Conservation (phyloP, 92 coral and sea anemone genomes). For the Palythoa grandis region DNA sequence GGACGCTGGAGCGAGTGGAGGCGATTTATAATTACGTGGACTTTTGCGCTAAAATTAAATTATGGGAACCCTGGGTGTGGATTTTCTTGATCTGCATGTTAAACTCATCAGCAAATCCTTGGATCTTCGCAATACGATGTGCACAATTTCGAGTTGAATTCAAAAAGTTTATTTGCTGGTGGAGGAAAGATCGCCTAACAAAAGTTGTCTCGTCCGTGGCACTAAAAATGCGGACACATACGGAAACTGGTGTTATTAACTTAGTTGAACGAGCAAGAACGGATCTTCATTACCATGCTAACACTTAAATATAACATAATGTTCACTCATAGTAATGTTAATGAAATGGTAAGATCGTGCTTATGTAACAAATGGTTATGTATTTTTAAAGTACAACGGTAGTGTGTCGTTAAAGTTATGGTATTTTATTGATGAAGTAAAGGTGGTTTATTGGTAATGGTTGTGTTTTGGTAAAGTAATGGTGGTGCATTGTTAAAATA, state of each 20-base stretch:
- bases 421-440: no score
- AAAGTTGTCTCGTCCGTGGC: conserved; percentile 8
- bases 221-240: conserved; percentile 1
- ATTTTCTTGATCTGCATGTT: conserved; percentile 31
- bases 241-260: background rate
- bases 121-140: conserved; percentile 37
- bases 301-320: no score
- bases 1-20: conserved; percentile 30
- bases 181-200: conserved; percentile 5
- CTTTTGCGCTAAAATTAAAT: conserved; percentile 37
- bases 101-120: conserved; percentile 31
- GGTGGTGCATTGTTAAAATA: no score
- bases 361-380: no score
- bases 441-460: no score
- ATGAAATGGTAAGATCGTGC: no score
- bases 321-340: no score
- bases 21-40: conserved; percentile 27
- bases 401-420: no score
- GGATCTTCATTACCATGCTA: no score
- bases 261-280: no score
- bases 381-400: no score
- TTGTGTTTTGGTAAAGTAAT: no score
- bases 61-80: conserved; percentile 46
- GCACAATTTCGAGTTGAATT: conserved; percentile 34
- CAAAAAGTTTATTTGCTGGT: conserved; percentile 38